A percentile compares a stretch with the other conserved stretches of the same genome.
Conservation (phyloP, 2,113 vertebrate genomes). For the Cathartes aura region DNA sequence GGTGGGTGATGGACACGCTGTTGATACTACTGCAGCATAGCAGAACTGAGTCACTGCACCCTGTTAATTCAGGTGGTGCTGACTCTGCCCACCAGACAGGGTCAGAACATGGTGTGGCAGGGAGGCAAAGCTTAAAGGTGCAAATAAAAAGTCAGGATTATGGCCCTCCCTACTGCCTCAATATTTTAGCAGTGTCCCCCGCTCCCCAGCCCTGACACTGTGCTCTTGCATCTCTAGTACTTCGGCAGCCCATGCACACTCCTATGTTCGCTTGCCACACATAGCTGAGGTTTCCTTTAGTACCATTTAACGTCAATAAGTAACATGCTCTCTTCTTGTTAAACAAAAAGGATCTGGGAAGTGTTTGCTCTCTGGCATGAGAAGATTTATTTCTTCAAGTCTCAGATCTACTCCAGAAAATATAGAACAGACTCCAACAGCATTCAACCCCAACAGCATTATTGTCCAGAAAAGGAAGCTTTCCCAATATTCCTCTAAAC, state of each 20-base stretch:
- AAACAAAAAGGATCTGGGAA: conserved; percentile 62
- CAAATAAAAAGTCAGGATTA: conserved; percentile 46
- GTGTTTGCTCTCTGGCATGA: conserved; percentile 58
- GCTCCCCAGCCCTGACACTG: neutral
- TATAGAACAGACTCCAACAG: conserved; percentile 51
- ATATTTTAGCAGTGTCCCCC: neutral
- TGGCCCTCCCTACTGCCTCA: neutral
- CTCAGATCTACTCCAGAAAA: conserved; percentile 64
- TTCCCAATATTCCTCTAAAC: conserved; percentile 38
- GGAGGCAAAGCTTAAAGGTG: conserved; percentile 48
- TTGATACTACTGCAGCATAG: neutral
- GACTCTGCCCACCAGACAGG: conserved; percentile 9
- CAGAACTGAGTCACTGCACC: neutral
- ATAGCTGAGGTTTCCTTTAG: conserved; percentile 38
- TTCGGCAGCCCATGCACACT: conserved; percentile 43
- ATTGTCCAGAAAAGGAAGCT: conserved; percentile 42
- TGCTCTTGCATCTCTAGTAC: conserved; percentile 26
- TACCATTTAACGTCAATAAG: conserved; percentile 41
- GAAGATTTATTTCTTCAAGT: conserved; percentile 72
- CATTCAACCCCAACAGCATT: conserved; percentile 28
- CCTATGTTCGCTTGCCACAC: neutral
- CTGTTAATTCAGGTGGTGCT: neutral
- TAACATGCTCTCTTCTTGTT: conserved; percentile 54
- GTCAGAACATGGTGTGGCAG: neutral
- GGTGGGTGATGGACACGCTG: neutral